These are phyloP conservation scores for Catharus bicknelli DNA, from an alignment of 2,113 vertebrate species.

Conservation along the genomic window DNA sequence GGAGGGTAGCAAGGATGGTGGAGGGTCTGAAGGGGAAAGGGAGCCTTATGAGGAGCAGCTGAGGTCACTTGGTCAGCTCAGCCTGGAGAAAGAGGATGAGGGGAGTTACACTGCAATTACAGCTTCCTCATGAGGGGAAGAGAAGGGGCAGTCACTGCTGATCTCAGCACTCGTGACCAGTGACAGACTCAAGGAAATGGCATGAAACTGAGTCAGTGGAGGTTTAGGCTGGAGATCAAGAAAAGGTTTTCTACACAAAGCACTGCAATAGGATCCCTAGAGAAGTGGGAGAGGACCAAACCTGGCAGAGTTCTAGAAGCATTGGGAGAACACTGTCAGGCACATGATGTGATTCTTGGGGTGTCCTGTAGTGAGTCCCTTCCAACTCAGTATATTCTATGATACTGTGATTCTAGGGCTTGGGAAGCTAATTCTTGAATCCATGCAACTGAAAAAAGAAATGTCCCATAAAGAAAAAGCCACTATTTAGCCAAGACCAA, in stretches of 20 bases:
- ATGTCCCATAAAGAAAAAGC: background rate
- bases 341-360: background rate
- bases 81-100: background rate
- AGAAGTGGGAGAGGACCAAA: background rate
- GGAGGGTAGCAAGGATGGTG: accelerated
- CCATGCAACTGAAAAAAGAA: background rate
- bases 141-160: background rate
- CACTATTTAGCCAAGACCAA: background rate
- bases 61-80: background rate
- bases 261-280: background rate
- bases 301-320: background rate
- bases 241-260: background rate
- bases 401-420: background rate
- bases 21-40: background rate
- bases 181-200: background rate
- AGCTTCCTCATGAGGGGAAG: background rate
- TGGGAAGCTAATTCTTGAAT: background rate
- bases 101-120: too few relatives aligned
- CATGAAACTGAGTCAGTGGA: background rate
- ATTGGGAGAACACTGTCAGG: background rate
- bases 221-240: background rate
- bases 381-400: background rate
- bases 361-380: background rate
- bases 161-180: background rate
- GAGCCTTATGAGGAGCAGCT: background rate